Percentiles rank a stretch among this genome's conserved stretches.
Evolutionary conservation across 2,113 vertebrate species (phyloP).

Genomic region (Bambusicola thoracicus): DNA sequence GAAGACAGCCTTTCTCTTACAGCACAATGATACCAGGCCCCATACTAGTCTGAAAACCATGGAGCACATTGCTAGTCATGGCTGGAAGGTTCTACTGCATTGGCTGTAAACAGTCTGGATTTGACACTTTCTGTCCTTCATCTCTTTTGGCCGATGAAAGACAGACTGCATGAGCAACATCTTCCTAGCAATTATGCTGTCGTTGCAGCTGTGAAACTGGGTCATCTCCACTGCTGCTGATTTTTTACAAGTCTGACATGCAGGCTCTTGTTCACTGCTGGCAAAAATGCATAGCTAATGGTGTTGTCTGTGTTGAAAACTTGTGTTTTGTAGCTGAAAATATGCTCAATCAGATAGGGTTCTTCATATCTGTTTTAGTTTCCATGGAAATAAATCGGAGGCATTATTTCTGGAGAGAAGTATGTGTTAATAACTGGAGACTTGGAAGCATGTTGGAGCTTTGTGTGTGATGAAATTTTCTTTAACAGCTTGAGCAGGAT

Average conservation of each 20-base stretch:
- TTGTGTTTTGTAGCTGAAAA: not conserved
- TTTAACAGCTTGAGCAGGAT: conserved; percentile 1
- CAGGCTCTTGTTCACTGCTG: not conserved
- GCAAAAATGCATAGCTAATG: not conserved
- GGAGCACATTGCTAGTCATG: too few species aligned
- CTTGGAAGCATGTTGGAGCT: not conserved
- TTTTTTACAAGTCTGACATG: not conserved
- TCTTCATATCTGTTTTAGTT: not conserved
- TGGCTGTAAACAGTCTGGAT: not conserved
- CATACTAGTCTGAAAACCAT: not conserved
- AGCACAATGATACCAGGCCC: not conserved
- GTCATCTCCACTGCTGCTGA: not conserved
- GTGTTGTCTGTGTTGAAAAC: not conserved
- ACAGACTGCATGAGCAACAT: not conserved
- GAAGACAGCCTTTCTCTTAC: not conserved
- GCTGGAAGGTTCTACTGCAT: not conserved
- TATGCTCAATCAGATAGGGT: not conserved
- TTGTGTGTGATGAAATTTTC: not conserved
- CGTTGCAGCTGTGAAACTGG: not conserved
- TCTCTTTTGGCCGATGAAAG: not conserved
- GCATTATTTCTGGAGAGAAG: not conserved
- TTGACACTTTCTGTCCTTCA: not conserved
- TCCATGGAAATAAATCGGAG: not conserved
- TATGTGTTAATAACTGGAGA: not conserved
- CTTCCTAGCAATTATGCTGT: not conserved